These are phyloP conservation scores for Pseudomugil gertrudae DNA, from an alignment of 2,797 vertebrate species.

Conservation along the genomic window DNA sequence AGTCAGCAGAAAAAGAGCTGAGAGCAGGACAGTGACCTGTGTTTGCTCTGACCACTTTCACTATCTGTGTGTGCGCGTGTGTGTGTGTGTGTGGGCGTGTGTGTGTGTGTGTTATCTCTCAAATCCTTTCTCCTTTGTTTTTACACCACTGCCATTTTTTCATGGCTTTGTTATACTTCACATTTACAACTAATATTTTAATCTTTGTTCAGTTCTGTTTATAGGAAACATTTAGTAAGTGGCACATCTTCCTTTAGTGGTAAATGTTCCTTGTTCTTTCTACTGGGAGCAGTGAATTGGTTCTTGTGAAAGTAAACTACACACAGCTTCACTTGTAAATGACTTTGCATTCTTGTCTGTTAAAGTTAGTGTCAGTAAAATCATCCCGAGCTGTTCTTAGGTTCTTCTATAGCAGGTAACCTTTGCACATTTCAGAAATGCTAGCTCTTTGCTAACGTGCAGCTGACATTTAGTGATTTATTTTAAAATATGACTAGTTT, in stretches of 20 bases:
- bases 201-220: conserved; percentile 8
- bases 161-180: conserved; percentile 11
- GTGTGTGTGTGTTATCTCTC: conserved; percentile 29
- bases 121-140: conserved; percentile 22
- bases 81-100: conserved; percentile 1
- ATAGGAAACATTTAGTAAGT: neutral
- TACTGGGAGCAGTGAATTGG: neutral
- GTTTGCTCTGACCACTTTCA: conserved; percentile 51
- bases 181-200: neutral
- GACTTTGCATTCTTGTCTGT: conserved; percentile 10
- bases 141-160: conserved; percentile 21
- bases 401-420: conserved; percentile 3
- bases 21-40: conserved; percentile 71
- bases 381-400: neutral
- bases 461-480: conserved; percentile 13
- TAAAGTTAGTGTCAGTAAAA: conserved; percentile 10
- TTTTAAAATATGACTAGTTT: conserved; percentile 26
- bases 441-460: conserved; percentile 2
- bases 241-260: neutral
- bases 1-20: conserved; percentile 78
- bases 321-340: neutral
- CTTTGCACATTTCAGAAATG: neutral
- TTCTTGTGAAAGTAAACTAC: conserved; percentile 3
- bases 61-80: conserved; percentile 7
- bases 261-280: neutral